Percentiles rank a stretch among this genome's conserved stretches.
Conservation (phyloP, 2,888 invertebrate genomes). For the Esperia sulphurella region DNA sequence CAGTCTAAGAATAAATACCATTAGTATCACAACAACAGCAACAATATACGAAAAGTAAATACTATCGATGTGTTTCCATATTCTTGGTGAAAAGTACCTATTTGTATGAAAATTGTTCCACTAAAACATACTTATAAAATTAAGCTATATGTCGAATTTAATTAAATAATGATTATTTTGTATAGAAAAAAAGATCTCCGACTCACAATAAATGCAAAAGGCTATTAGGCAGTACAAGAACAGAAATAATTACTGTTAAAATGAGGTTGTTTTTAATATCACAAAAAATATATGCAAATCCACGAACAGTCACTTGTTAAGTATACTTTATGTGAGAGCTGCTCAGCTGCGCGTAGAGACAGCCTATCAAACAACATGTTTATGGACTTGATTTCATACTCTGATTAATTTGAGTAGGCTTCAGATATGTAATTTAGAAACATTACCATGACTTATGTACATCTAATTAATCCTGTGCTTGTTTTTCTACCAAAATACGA, state of each 20-base stretch:
- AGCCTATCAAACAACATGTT: constrained; percentile 2
- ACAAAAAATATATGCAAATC: not conserved
- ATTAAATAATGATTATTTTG: no score
- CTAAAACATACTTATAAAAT: no score
- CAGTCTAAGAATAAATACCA: no score
- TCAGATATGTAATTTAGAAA: constrained; percentile 1
- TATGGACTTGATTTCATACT: constrained; percentile 5
- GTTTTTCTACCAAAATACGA: not conserved
- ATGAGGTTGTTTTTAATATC: not conserved
- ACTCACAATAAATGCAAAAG: no score
- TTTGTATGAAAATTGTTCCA: no score
- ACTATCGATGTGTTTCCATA: no score
- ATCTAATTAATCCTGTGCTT: constrained; percentile 3
- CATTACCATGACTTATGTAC: not conserved
- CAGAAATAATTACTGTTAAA: not conserved
- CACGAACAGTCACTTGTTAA: not conserved
- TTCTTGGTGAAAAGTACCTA: no score
- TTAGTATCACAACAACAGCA: no score
- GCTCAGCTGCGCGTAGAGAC: constrained; percentile 2
- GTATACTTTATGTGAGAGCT: constrained; percentile 1
- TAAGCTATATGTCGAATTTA: no score
- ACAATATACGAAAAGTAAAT: no score
- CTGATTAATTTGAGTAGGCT: constrained; percentile 2
- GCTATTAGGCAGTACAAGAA: no score
- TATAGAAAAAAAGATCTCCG: no score